Evolutionary conservation across 2,113 vertebrate genomes (phyloP), one percentile per base, ranked within the genome.

Genomic region (Hemiprocne comata): DNA sequence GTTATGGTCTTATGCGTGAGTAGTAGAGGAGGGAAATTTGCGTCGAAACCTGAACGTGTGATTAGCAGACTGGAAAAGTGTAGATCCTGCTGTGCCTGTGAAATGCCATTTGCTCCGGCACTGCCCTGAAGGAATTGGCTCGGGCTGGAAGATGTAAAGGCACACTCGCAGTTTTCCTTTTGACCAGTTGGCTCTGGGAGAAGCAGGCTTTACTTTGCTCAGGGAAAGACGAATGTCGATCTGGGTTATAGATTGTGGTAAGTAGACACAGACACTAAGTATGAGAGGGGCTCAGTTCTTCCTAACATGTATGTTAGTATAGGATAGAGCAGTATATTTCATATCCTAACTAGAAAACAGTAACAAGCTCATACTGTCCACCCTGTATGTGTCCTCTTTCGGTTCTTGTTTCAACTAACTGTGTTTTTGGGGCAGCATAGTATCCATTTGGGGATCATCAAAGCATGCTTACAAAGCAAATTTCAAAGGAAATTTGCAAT

Each of bases 41-140:
- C 83, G 34, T 84, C 87, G 50, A 81, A 89, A 92, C 31, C n/a
- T 78, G 70, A 55, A 84, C 51, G 64, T 95, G 60, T 46, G 79
- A 91, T 75, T 75, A 89, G n/a, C 48, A 65, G 73, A 19, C 66
- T 69, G 88, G 50, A 78, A 62, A 79, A 62, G 46, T 90, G 88
- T 33, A 38, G 66, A 60, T 72, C 70, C 73, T 90, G 80, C 83
- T 93, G 67, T 94, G 83, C 51, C 62, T 73, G 71, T 91, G 90
- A 91, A 95, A 93, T 31, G 54, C 90, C 82, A 53, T 82, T 81
- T 91, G 66, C 81, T 89, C 40, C 85, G 85, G 60, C 51, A 51
- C 55, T 93, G 92, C 82, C 50, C 78, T 85, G 85, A 11, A 79
- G 88, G 71, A 62, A 66, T 62, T 88, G 82, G 44, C 54, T 70